Percentiles rank a stretch among this genome's conserved stretches.
Evolutionary conservation across 2,888 invertebrate genomes (phyloP).

Genomic region (Ernsta delagoae): DNA sequence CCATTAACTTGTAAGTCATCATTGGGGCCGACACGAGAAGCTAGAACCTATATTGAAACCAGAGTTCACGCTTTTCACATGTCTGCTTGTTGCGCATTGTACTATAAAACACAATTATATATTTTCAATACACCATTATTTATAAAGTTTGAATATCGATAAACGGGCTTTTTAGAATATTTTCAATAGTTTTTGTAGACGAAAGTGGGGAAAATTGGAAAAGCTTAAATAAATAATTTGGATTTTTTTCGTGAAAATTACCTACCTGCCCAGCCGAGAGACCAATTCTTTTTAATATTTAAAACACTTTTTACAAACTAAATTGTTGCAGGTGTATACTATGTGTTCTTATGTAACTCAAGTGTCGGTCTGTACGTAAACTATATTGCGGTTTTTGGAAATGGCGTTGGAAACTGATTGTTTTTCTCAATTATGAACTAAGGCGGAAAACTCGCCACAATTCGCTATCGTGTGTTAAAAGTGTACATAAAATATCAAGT

Average conservation of each 20-base stretch:
- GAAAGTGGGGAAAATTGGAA: background rate
- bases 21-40: slow-evolving; percentile 32
- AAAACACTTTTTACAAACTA: background rate
- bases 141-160: no score
- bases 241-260: background rate
- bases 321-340: slow-evolving; percentile 21
- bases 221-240: background rate
- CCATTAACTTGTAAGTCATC: slow-evolving; percentile 70
- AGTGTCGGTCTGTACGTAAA: slow-evolving; percentile 15
- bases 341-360: slow-evolving; percentile 30
- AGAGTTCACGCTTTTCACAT: slow-evolving; percentile 25
- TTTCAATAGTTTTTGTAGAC: background rate
- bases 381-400: slow-evolving; percentile 16
- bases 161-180: no score
- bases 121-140: background rate
- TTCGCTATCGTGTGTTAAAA: slow-evolving; percentile 54
- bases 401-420: slow-evolving; percentile 38
- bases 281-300: background rate
- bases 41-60: background rate
- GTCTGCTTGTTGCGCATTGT: slow-evolving; percentile 31
- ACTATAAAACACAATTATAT: slow-evolving; percentile 9
- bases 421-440: slow-evolving; percentile 40
- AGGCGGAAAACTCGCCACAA: slow-evolving; percentile 42
- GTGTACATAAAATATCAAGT: slow-evolving; percentile 78
- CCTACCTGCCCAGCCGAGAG: background rate